Evolutionary conservation across 35 echinoderm and acorn worm species (phyloP).

Genomic region (Ophioderma brevispina): DNA sequence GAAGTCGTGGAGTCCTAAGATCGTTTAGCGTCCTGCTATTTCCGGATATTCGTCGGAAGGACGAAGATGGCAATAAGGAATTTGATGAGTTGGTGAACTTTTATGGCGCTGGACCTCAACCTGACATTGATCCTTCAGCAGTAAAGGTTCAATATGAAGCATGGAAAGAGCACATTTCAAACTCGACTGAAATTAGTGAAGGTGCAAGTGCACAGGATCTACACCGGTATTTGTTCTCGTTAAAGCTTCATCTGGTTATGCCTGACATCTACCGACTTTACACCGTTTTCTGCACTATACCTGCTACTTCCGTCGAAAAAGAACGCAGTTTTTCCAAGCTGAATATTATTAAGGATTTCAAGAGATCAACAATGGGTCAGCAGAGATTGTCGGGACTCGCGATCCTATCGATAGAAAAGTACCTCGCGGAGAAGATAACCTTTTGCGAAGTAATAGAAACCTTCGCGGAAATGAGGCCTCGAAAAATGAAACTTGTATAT

Average conservation of each 20-base stretch:
- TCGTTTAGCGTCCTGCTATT: neutral
- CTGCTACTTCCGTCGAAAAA: neutral
- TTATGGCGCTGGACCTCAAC: neutral
- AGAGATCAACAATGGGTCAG: slow-evolving; percentile 4
- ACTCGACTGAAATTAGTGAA: neutral
- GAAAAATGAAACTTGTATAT: slow-evolving; percentile 11
- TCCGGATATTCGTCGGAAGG: neutral
- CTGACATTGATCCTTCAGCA: neutral
- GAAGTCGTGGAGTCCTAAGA: neutral
- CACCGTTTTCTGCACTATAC: neutral
- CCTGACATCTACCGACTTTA: neutral
- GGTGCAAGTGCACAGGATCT: neutral
- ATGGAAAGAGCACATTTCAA: neutral
- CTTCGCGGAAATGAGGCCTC: slow-evolving; percentile 6
- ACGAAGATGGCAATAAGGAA: neutral
- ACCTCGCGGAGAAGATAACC: neutral
- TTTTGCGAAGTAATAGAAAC: neutral
- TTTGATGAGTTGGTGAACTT: neutral
- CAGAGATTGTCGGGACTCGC: neutral
- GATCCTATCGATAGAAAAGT: neutral
- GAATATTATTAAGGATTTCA: neutral
- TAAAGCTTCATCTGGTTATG: neutral
- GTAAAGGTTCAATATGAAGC: neutral
- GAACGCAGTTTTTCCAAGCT: slow-evolving; percentile 14
- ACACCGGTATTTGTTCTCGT: neutral